Evolutionary conservation across 1,140 invertebrate species (phyloP).

Genomic region (Macrotrachela quadricornifera): DNA sequence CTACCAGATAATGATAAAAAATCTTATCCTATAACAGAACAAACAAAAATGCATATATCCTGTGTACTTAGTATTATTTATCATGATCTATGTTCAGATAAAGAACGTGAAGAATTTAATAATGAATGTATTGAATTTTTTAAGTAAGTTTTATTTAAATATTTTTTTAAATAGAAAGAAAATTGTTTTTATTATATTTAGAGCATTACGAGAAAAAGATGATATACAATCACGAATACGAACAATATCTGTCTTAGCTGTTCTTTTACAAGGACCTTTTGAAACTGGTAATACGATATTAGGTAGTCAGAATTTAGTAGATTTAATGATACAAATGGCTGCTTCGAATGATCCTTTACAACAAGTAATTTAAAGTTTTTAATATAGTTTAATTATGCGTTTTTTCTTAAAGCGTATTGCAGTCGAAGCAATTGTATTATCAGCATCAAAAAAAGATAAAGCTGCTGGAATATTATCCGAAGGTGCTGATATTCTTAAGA

Average conservation of each 20-base stretch:
- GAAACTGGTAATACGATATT: conserved; percentile 81
- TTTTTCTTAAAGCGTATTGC: conserved; percentile 48
- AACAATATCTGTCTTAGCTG: too few relatives aligned
- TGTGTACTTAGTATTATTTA: conserved; percentile 66
- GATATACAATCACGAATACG: too few relatives aligned
- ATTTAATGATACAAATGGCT: conserved; percentile 93
- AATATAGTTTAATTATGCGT: background rate
- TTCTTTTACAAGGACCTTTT: conserved; percentile 52
- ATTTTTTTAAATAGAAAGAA: too few relatives aligned
- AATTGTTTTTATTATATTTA: too few relatives aligned
- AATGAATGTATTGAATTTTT: conserved; percentile 63
- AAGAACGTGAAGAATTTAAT: conserved; percentile 49
- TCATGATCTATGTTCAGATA: conserved; percentile 79
- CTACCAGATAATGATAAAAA: too few relatives aligned
- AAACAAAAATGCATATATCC: conserved; percentile 62
- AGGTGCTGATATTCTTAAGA: conserved; percentile 78
- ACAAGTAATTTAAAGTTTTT: conserved; percentile 31
- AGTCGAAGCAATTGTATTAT: conserved; percentile 82
- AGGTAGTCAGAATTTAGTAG: conserved; percentile 68
- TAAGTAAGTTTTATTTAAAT: conserved; percentile 37
- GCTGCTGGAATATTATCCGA: conserved; percentile 67
- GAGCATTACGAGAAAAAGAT: too few relatives aligned
- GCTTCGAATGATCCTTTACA: conserved; percentile 58
- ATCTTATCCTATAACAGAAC: conserved; percentile 43
- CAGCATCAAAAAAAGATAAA: conserved; percentile 89